These are phyloP conservation scores for Teleogryllus occipitalis DNA, from an alignment of 1,140 invertebrate genomes.

Conservation along the genomic window DNA sequence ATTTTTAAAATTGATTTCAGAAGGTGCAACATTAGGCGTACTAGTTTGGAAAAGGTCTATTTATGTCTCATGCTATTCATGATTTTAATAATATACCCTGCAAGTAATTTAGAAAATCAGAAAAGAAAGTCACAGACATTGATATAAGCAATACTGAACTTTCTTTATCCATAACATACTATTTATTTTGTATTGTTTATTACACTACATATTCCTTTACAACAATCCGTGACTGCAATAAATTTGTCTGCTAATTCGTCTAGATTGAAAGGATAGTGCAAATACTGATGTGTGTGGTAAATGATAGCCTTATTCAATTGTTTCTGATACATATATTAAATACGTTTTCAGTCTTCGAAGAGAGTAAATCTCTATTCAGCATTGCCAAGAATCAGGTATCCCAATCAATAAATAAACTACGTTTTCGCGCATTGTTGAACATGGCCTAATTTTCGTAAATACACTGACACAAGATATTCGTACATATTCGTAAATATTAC, in stretches of 20 bases:
- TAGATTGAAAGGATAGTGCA: background rate
- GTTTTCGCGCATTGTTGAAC: background rate
- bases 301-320: background rate
- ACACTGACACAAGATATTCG: background rate
- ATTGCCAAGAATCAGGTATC: background rate
- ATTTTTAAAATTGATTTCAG: too few relatives aligned
- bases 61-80: too few relatives aligned
- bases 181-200: too few relatives aligned
- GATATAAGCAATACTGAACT: too few relatives aligned
- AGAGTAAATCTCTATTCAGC: background rate
- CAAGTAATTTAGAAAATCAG: too few relatives aligned
- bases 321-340: background rate
- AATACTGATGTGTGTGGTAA: background rate
- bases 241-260: background rate
- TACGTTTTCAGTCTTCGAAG: background rate
- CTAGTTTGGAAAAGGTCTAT: too few relatives aligned
- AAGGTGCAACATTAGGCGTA: too few relatives aligned
- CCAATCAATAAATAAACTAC: background rate
- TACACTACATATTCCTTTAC: background rate
- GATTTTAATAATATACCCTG: too few relatives aligned
- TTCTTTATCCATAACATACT: too few relatives aligned
- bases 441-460: background rate
- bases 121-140: too few relatives aligned
- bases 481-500: background rate
- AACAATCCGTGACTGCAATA: background rate